Percentiles rank a stretch among this genome's conserved stretches.
Evolutionary conservation across 53 echinoderm and acorn worm species (phyloP).

Genomic region (Apostichopus leukothele): DNA sequence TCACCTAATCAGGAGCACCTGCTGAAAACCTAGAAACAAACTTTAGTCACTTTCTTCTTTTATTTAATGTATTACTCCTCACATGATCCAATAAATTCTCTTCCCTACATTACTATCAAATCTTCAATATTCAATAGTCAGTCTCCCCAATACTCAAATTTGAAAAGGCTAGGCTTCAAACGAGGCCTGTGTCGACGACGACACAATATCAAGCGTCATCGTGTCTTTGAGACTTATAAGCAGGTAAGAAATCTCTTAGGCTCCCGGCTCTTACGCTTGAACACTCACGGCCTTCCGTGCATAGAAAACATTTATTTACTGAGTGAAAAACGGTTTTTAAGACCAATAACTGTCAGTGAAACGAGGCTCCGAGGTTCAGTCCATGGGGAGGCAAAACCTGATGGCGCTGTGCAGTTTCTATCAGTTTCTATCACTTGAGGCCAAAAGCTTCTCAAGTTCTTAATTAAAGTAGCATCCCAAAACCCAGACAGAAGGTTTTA

Average conservation of each 20-base stretch:
- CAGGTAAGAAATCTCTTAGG: constrained; percentile 21
- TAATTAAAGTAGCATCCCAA: too few species aligned
- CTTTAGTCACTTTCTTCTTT: background rate
- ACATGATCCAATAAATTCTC: constrained; percentile 6
- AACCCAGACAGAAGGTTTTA: too few species aligned
- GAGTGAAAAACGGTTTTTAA: constrained; percentile 19
- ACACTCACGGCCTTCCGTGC: constrained; percentile 13
- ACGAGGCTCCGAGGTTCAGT: background rate
- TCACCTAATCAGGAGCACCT: constrained; percentile 11
- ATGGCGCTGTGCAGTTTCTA: background rate
- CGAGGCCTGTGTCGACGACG: background rate
- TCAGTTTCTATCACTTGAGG: background rate
- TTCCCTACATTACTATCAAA: constrained; percentile 4
- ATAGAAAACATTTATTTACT: constrained; percentile 37
- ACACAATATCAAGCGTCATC: background rate
- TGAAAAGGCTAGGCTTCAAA: constrained; percentile 3
- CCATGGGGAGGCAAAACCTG: background rate
- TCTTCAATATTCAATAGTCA: background rate
- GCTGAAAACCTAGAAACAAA: constrained; percentile 5
- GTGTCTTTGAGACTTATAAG: background rate
- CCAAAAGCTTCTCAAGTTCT: background rate
- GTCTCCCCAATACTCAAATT: background rate
- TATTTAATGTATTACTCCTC: constrained; percentile 1
- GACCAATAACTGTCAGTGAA: constrained; percentile 31
- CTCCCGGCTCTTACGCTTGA: constrained; percentile 35